Evolutionary conservation across 1,140 invertebrate genomes (phyloP), one percentile per base, ranked within the genome.

Genomic region (Cydia strobilella): DNA sequence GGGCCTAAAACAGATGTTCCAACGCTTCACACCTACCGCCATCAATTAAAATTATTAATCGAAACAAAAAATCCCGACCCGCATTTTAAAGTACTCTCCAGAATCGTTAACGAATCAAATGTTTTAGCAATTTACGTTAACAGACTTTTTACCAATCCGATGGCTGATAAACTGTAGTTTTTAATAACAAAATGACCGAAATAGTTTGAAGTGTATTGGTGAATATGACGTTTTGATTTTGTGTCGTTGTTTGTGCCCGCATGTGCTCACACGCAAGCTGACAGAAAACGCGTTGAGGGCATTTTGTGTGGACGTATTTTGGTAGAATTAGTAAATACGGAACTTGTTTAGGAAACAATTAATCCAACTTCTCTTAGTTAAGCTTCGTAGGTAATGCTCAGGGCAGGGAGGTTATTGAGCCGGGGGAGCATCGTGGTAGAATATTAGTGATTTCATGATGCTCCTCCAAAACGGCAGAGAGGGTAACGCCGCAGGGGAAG

Each of bases 61-160:
- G 31, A 39, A 69, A 69, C 65, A 69, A 69, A 69, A 69, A 69
- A 69, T 69, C 65, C 31, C 0, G 10, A 42, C 65, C 65, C 65
- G 65, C 65, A 69, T 69, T 69, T 39, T 27, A 69, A 69, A 69
- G 27, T 39, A 69, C 42, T 69, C 65, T 69, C 65, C 65, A 31
- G 23, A 63, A 66, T 66, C 63, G 65, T 69, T 39, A 35, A 69
- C 65, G 65, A 69, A 69, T 69, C 65, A 69, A 69, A 69, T 69
- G 65, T 69, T 69, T 69, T 69, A 69, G 27, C 65, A 69, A 69
- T 69, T 69, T 69, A 69, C 65, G 65, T 69, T 69, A 69, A 65
- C 65, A 18, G 31, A 42, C 65, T 35, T 69, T 69, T 69, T 69
- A 69, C 65, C 15, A 66, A 66, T 66, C 27, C 13, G 65, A 69